Percentiles rank a stretch among this genome's conserved stretches.
These are phyloP conservation scores for Mesopsocus fuscifrons DNA, from an alignment of 2,888 invertebrate species.

Conservation along the genomic window DNA sequence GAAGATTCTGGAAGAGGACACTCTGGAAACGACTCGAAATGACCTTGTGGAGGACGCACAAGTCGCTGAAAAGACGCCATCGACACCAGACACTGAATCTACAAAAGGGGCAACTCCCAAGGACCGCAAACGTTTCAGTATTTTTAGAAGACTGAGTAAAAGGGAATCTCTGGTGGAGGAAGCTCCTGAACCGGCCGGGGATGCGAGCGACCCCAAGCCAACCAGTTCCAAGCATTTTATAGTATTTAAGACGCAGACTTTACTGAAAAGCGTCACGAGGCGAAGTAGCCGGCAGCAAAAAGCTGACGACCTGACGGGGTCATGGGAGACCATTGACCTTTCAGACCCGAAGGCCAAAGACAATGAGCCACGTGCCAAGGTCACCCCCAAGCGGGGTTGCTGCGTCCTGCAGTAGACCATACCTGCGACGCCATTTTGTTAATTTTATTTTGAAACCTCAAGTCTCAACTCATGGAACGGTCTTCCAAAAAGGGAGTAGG, in stretches of 20 bases:
- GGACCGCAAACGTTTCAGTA: neutral
- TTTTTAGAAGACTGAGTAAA: neutral
- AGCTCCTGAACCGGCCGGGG: neutral
- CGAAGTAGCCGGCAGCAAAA: neutral
- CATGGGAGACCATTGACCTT: slow-evolving; percentile 5
- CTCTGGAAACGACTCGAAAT: neutral
- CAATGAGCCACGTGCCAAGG: neutral
- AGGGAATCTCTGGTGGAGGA: neutral
- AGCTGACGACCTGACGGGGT: neutral
- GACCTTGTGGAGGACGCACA: too few species aligned
- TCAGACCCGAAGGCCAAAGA: neutral
- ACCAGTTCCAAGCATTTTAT: slow-evolving; percentile 3
- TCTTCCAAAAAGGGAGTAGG: too few species aligned
- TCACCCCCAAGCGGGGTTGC: neutral
- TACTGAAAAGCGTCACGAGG: neutral
- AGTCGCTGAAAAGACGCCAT: too few species aligned
- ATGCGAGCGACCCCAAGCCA: neutral
- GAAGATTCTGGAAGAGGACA: neutral
- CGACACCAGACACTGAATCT: neutral
- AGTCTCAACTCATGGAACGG: too few species aligned
- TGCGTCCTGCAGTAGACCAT: neutral
- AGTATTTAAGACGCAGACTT: neutral
- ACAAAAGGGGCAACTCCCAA: neutral
- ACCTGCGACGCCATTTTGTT: too few species aligned
- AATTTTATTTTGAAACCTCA: too few species aligned